Evolutionary conservation across 2,113 vertebrate genomes (phyloP).

Genomic region (Pachyramphus minor): DNA sequence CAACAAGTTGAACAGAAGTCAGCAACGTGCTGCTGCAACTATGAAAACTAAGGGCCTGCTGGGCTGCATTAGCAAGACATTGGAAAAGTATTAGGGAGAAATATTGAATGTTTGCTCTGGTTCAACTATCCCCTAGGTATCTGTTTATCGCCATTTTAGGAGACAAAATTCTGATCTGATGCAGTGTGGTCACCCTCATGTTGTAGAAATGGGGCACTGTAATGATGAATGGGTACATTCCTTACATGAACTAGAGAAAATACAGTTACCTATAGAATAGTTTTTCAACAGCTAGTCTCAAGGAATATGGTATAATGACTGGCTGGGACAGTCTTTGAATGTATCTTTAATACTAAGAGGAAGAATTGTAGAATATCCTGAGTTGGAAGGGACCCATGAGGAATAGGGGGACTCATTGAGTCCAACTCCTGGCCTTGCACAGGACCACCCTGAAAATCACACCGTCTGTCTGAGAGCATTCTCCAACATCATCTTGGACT

Average conservation of each 20-base stretch:
- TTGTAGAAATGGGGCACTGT: background rate
- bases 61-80: background rate
- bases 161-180: background rate
- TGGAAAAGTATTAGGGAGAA: background rate
- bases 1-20: background rate
- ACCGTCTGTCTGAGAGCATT: background rate
- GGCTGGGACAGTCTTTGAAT: background rate
- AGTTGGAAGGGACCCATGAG: background rate
- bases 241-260: background rate
- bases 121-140: background rate
- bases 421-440: background rate
- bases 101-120: background rate
- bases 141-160: background rate
- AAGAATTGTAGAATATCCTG: background rate
- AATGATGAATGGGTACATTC: background rate
- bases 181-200: background rate
- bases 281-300: background rate
- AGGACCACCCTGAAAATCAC: background rate
- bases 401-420: background rate
- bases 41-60: background rate
- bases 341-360: background rate
- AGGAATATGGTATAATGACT: background rate
- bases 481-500: background rate
- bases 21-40: background rate
- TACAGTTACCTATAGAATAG: background rate